phyloP scores from a whole-genome alignment of 2,888 invertebrate species.

The Xestia rhomboidea region DNA sequence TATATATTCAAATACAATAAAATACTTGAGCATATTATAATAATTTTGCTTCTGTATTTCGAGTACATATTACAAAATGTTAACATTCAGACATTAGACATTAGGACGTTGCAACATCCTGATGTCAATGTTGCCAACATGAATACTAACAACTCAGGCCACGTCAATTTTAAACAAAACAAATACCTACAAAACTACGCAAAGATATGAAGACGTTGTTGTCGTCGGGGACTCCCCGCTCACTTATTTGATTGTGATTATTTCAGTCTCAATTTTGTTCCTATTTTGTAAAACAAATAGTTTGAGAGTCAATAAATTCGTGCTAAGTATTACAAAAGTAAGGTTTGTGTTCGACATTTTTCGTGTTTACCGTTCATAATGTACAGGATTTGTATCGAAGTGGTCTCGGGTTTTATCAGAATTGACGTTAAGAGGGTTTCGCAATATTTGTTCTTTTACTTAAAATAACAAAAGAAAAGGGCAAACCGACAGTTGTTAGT shows the following conservation, averaged over 20 bases:
- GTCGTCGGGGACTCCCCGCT: too few species aligned
- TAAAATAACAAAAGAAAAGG: conserved; percentile 17
- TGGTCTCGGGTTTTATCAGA: conserved; percentile 39
- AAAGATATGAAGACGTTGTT: too few species aligned
- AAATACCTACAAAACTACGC: neutral
- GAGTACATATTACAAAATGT: neutral
- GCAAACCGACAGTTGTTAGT: conserved; percentile 7
- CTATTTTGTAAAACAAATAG: conserved; percentile 38
- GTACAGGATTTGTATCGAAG: conserved; percentile 25
- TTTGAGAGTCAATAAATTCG: conserved; percentile 47
- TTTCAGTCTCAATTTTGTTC: conserved; percentile 23
- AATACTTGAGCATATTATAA: neutral
- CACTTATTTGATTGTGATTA: neutral
- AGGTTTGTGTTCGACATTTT: conserved; percentile 38
- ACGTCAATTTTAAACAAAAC: neutral
- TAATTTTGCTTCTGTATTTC: neutral
- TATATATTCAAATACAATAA: neutral
- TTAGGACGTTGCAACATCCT: neutral
- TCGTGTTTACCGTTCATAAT: conserved; percentile 30
- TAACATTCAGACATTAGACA: too few species aligned
- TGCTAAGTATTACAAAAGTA: conserved; percentile 33
- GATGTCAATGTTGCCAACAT: neutral
- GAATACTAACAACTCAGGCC: neutral
- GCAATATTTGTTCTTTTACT: conserved; percentile 36
- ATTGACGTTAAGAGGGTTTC: conserved; percentile 49